phyloP scores from a whole-genome alignment of 2,113 vertebrate genomes.

The Addax nasomaculatus region DNA sequence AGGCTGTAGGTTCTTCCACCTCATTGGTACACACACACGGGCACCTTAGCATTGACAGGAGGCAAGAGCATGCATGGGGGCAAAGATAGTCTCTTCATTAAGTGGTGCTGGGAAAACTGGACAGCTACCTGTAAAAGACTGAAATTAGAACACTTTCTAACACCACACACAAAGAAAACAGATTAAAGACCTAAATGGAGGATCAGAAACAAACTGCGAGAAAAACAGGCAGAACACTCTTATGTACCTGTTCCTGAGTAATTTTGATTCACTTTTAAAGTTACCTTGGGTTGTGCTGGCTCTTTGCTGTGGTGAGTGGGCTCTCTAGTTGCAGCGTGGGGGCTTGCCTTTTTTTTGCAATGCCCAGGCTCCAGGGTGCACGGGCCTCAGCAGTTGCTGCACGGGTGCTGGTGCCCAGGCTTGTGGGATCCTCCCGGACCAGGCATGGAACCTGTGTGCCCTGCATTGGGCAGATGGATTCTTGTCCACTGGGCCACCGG shows the following conservation, averaged over 20 bases:
- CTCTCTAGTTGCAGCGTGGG: neutral
- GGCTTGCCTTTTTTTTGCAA: neutral
- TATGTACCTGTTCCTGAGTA: neutral
- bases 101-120: neutral
- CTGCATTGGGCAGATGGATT: neutral
- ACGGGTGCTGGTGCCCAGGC: neutral
- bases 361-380: neutral
- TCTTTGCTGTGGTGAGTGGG: neutral
- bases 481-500: neutral
- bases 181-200: neutral
- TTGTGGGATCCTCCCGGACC: neutral
- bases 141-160: neutral
- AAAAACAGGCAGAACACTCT: neutral
- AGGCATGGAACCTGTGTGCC: neutral
- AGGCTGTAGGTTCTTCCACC: neutral
- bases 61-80: neutral
- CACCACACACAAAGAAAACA: neutral
- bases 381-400: neutral
- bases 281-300: neutral
- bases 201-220: neutral
- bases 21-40: neutral
- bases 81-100: neutral
- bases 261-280: neutral
- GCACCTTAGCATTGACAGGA: neutral
- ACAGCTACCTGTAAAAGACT: neutral